phyloP scores from a whole-genome alignment of 2,797 vertebrate species.

The Myioborus miniatus region DNA sequence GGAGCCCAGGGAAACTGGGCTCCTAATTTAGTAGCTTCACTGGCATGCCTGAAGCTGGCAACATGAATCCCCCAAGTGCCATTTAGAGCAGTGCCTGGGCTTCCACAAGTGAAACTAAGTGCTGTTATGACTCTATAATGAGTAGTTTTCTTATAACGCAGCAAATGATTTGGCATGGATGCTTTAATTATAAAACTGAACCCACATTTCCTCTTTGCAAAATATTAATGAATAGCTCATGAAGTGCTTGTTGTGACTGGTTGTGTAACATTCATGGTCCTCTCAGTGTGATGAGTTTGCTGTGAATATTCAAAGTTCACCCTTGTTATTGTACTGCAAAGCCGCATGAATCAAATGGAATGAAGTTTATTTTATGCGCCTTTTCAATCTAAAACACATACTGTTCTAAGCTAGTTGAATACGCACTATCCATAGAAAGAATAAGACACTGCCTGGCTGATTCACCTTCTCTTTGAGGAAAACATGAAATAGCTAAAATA shows the following conservation, averaged over 20 bases:
- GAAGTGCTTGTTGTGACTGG: background rate
- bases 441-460: background rate
- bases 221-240: background rate
- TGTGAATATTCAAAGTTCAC: background rate
- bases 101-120: background rate
- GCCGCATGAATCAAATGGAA: background rate
- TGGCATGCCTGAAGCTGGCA: background rate
- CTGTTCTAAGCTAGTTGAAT: background rate
- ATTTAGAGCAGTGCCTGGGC: background rate
- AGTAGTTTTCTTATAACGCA: slow-evolving; percentile 20
- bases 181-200: background rate
- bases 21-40: background rate
- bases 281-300: background rate
- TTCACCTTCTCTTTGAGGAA: background rate
- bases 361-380: background rate
- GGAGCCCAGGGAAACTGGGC: background rate
- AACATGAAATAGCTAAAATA: background rate
- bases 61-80: background rate
- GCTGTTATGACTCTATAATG: background rate
- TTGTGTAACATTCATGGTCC: background rate
- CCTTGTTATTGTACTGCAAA: background rate
- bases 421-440: background rate
- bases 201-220: background rate
- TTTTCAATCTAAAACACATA: background rate
- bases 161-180: slow-evolving; percentile 1